phyloP scores from a whole-genome alignment of 2,113 vertebrate species.

The Aptenodytes patagonicus region DNA sequence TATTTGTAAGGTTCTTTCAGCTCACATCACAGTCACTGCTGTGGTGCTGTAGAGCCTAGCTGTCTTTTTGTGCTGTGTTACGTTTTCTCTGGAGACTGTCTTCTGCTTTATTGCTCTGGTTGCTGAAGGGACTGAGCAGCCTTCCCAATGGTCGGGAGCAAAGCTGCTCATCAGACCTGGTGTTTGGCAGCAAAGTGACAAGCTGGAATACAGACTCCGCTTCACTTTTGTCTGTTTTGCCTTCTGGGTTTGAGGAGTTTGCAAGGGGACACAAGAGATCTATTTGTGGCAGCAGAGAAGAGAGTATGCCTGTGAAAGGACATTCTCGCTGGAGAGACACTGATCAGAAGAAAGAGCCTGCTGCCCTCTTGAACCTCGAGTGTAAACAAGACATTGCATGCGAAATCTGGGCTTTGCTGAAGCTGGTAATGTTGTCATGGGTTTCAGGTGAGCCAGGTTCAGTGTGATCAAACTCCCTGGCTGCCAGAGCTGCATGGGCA shows the following conservation, averaged over 20 bases:
- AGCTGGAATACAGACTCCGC: not conserved
- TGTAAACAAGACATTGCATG: not conserved
- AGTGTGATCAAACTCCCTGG: not conserved
- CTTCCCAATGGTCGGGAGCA: not conserved
- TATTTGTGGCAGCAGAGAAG: not conserved
- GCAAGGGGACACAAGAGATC: not conserved
- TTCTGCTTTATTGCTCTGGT: not conserved
- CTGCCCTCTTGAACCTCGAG: not conserved
- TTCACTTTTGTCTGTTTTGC: not conserved
- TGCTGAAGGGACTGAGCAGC: not conserved
- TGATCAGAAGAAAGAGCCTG: not conserved
- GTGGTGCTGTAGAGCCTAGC: not conserved
- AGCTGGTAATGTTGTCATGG: not conserved
- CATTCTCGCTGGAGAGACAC: not conserved
- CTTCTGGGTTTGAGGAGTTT: not conserved
- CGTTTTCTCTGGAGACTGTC: not conserved
- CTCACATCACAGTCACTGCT: not conserved
- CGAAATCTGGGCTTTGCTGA: not conserved
- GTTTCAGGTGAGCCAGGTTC: not conserved
- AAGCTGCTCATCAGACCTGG: not conserved
- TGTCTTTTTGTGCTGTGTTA: not conserved
- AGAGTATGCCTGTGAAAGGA: not conserved
- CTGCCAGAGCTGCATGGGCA: not conserved
- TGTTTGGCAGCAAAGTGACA: not conserved
- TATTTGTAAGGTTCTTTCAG: not conserved